Base-by-base conservation (phyloP, 2,888 invertebrate species). In the Hipparchia semele region DNA sequence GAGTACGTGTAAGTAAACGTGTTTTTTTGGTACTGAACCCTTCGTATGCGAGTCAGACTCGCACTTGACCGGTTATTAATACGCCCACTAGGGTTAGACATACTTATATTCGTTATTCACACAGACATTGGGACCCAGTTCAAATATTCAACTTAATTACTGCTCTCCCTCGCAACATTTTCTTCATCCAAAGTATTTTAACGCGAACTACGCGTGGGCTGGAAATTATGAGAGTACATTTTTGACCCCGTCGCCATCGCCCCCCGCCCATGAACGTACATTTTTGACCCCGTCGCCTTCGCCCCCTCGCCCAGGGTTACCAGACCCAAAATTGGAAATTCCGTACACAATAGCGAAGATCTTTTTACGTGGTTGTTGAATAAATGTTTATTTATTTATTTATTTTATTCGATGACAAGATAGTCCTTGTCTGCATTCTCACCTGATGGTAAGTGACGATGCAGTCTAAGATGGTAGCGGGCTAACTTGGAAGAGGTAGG, bases 141-240 rank as follows among this genome's bases (percentile, higher is more conserved):
- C 59, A 68, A 68, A 68, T 68, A 68, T 68, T 60, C 68, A 68
- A 68, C 58, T 68, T 60, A 59, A 68, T 68, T 49, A 68, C 59
- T 1, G 0, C 5, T 5, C 45, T 33, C 59, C 9, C 13, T 12
- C 23, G 59, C 33, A 68, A 33, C 23, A 60, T 68, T 68, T 59
- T 68, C 68, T 58, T 46, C 58, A 68, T 68, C 23, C 65, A 60
- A 68, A 68, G 46, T 68, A 60, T 60, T 68, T 59, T 51, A 68
- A 68, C 59, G 59, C 45, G 58, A 67, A 45, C 51, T 49, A 23
- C 46, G 68, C 68, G 59, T 59, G 59, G 68, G 68, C 33, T 23
- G 59, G 49, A 23, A 60, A 59, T 65, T 65, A 65, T 51, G 65
- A 65, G 53, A 33, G 23, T 46, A 68, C 59, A 68, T 68, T 68